Evolutionary conservation across 2,888 invertebrate genomes (phyloP).

Genomic region (Uropetala carovei): DNA sequence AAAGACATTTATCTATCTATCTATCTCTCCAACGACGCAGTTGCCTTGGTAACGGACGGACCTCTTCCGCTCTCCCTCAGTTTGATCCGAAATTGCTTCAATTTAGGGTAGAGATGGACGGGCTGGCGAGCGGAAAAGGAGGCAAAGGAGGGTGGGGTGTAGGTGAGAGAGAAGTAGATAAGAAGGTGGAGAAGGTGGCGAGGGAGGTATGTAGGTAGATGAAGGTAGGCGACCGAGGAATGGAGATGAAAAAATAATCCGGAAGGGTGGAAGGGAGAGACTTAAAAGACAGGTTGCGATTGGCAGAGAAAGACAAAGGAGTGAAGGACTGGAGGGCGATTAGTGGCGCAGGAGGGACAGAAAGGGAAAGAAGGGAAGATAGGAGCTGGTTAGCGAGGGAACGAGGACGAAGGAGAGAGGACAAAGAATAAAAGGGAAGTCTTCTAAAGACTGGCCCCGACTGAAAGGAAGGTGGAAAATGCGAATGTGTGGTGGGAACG

Average conservation of each 20-base stretch:
- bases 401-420: background rate
- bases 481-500: background rate
- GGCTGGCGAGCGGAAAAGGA: background rate
- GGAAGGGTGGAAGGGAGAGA: background rate
- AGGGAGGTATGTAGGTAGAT: background rate
- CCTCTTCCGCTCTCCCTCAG: constrained; percentile 37
- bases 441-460: background rate
- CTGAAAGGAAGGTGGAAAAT: constrained; percentile 17
- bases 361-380: background rate
- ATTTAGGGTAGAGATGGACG: constrained; percentile 11
- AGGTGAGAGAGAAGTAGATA: constrained; percentile 2
- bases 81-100: constrained; percentile 61
- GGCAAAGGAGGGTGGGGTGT: background rate
- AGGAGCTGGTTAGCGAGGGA: background rate
- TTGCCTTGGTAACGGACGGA: constrained; percentile 48
- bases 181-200: background rate
- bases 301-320: background rate
- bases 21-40: background rate
- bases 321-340: background rate
- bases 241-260: background rate
- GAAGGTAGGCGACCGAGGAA: background rate
- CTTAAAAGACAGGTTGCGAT: background rate
- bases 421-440: background rate
- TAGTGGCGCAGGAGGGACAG: background rate
- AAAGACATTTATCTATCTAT: background rate